phyloP scores from a whole-genome alignment of 2,113 vertebrate genomes.

The Elachura formosa region DNA sequence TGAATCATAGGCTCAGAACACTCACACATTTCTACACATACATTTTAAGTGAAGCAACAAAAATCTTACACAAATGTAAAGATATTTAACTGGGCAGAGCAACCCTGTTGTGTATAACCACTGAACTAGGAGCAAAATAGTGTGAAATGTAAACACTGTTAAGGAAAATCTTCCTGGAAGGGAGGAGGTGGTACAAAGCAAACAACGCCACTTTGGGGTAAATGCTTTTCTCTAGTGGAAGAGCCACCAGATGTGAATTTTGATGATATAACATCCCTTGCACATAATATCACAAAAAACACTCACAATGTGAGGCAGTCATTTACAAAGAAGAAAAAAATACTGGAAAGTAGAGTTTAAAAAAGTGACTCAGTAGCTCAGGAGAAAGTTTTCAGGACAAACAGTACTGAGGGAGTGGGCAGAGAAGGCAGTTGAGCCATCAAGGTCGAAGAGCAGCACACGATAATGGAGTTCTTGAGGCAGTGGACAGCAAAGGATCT shows the following conservation, averaged over 20 bases:
- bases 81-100: background rate
- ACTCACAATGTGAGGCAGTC: background rate
- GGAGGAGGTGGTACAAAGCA: background rate
- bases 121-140: background rate
- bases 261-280: background rate
- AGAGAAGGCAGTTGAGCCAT: background rate
- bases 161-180: background rate
- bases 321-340: background rate
- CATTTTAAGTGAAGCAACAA: background rate
- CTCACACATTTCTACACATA: background rate
- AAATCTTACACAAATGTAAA: background rate
- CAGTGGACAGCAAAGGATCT: background rate
- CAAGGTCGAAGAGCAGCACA: background rate
- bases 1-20: background rate
- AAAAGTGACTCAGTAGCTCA: background rate
- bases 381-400: constrained; percentile 27
- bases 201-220: background rate
- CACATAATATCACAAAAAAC: background rate
- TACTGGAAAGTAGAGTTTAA: background rate
- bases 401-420: background rate
- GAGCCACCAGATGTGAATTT: background rate
- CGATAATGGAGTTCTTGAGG: background rate
- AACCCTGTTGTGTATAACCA: background rate
- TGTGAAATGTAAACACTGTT: background rate
- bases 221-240: background rate